A percentile compares a stretch with the other conserved stretches of the same genome.
phyloP scores from a whole-genome alignment of 2,888 invertebrate species.

The Eupithecia exiguata region DNA sequence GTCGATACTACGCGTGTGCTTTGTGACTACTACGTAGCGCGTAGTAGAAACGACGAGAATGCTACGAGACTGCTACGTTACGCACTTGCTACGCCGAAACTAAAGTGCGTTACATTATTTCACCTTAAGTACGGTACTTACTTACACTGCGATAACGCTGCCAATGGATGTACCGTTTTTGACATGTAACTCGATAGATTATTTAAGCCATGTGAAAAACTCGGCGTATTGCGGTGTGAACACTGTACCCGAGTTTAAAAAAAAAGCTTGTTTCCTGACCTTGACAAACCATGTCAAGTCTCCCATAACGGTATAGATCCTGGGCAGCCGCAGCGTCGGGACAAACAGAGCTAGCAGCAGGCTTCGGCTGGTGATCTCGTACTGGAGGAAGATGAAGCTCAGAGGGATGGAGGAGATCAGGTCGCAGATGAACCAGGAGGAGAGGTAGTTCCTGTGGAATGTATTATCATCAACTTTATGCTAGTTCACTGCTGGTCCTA shows the following conservation, averaged over 20 bases:
- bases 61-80: background rate
- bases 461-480: background rate
- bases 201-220: background rate
- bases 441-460: constrained; percentile 55
- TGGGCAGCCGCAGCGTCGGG: constrained; percentile 47
- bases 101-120: background rate
- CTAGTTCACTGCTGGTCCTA: background rate
- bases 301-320: constrained; percentile 45
- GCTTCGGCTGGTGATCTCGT: constrained; percentile 29
- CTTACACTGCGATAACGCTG: no score
- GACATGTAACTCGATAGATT: no score
- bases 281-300: constrained; percentile 50
- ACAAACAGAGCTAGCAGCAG: constrained; percentile 54
- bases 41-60: background rate
- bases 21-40: background rate
- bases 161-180: no score
- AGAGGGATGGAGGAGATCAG: constrained; percentile 56
- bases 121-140: no score
- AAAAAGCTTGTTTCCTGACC: constrained; percentile 44
- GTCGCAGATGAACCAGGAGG: constrained; percentile 55
- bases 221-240: background rate
- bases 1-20: background rate
- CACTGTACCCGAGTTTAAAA: background rate
- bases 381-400: constrained; percentile 46
- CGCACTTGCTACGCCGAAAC: background rate